Evolutionary conservation across 2,888 invertebrate species (phyloP).

Genomic region (Oegoconia quadripuncta): DNA sequence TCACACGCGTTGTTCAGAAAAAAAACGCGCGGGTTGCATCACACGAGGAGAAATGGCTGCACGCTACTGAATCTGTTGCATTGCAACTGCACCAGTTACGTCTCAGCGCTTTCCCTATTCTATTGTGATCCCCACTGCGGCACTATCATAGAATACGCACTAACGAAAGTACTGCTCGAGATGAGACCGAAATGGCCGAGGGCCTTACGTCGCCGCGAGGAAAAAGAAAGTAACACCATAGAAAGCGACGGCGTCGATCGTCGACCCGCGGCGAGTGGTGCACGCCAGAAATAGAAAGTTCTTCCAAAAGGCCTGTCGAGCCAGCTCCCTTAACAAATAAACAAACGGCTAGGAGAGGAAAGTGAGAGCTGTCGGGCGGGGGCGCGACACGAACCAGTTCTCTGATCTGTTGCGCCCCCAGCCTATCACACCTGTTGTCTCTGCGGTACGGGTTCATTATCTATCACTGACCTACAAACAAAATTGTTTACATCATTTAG

Average conservation of each 20-base stretch:
- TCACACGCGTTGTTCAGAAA: constrained; percentile 68
- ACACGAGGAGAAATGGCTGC: constrained; percentile 74
- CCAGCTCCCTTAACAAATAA: constrained; percentile 72
- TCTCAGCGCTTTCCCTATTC: constrained; percentile 60
- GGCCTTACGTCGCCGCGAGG: constrained; percentile 45
- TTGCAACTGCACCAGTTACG: constrained; percentile 69
- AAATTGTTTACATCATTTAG: constrained; percentile 45
- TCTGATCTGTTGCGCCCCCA: constrained; percentile 25
- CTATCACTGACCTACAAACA: constrained; percentile 61
- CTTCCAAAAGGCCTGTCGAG: constrained; percentile 56
- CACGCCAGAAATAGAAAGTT: constrained; percentile 76
- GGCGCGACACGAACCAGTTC: constrained; percentile 60
- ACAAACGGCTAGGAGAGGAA: constrained; percentile 66
- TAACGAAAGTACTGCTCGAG: constrained; percentile 35
- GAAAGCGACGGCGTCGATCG: constrained; percentile 69
- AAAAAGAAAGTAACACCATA: constrained; percentile 75
- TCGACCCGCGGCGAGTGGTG: constrained; percentile 68
- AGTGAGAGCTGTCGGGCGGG: constrained; percentile 62
- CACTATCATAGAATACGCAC: constrained; percentile 18
- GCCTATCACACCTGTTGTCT: constrained; percentile 38
- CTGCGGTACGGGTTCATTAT: constrained; percentile 19
- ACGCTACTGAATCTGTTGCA: constrained; percentile 65
- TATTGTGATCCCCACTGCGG: constrained; percentile 51
- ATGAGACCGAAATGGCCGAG: constrained; percentile 48
- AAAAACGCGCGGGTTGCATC: constrained; percentile 73